Percentiles rank a stretch among this genome's conserved stretches.
These are phyloP conservation scores for Alethe diademata DNA, from an alignment of 2,113 vertebrate species.

Conservation along the genomic window DNA sequence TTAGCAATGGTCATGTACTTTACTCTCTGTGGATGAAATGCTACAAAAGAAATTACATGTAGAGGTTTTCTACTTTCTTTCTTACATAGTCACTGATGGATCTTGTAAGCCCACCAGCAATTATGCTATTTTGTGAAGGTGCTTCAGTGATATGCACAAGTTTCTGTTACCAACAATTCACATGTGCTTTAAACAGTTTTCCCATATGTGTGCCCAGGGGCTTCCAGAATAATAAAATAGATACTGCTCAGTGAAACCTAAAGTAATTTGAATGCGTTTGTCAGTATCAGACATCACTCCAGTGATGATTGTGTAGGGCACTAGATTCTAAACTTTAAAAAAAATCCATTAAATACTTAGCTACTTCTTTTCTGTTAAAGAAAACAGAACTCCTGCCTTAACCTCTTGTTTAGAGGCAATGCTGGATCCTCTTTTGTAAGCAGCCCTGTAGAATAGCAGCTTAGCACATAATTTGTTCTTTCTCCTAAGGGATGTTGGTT, in stretches of 20 bases:
- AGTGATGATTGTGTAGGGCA: background rate
- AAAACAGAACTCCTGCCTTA: background rate
- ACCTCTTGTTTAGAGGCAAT: background rate
- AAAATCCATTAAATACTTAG: background rate
- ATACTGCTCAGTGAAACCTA: background rate
- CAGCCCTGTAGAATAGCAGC: background rate
- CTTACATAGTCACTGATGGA: background rate
- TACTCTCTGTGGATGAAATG: background rate
- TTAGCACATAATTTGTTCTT: slow-evolving; percentile 11
- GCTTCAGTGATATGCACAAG: background rate
- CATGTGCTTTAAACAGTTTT: background rate
- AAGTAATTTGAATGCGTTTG: background rate
- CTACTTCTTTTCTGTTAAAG: background rate
- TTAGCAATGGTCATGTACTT: background rate
- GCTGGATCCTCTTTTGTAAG: background rate
- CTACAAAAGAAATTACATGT: background rate
- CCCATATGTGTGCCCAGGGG: background rate
- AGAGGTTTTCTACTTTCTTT: background rate
- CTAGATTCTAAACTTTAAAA: background rate
- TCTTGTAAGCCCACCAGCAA: background rate
- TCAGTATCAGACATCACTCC: background rate
- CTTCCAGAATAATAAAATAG: background rate
- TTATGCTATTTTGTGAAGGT: background rate
- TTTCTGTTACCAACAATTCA: background rate
- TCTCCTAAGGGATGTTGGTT: background rate